phyloP scores from a whole-genome alignment of 2,113 vertebrate genomes.

The Actinemys pallida region DNA sequence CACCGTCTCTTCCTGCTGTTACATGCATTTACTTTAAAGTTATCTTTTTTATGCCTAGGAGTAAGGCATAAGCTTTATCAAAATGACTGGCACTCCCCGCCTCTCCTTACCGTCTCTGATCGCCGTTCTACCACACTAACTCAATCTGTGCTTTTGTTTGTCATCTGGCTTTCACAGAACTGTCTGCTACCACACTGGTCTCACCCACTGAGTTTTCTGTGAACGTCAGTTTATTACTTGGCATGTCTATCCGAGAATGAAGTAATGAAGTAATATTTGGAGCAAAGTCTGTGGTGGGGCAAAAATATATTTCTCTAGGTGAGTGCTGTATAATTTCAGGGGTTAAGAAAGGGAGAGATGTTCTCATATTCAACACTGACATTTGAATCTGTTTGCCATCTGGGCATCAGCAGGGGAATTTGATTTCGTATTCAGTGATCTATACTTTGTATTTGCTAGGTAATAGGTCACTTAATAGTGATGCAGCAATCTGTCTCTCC shows the following conservation, averaged over 20 bases:
- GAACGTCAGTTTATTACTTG: conserved; percentile 60
- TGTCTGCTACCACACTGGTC: background rate
- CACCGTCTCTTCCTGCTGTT: background rate
- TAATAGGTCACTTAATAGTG: background rate
- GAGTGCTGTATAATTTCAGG: conserved; percentile 28
- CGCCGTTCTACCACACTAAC: background rate
- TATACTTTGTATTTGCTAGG: conserved; percentile 3
- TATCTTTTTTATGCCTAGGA: background rate
- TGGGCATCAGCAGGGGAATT: conserved; percentile 1
- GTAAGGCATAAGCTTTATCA: background rate
- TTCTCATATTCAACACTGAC: background rate
- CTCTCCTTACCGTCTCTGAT: background rate
- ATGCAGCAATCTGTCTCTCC: conserved; percentile 17
- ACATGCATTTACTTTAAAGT: background rate
- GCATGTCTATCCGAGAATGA: conserved; percentile 29
- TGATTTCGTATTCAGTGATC: conserved; percentile 23
- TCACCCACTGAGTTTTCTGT: conserved; percentile 12
- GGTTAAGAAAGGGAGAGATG: conserved; percentile 11
- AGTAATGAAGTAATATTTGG: conserved; percentile 33
- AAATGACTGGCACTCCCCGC: background rate
- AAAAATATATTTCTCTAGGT: background rate
- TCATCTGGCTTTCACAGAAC: background rate
- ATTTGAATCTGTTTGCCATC: conserved; percentile 18
- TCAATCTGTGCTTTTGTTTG: background rate
- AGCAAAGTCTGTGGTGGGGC: conserved; percentile 1